Base-by-base conservation (phyloP, 2,888 invertebrate genomes). In the Norana najaformis region DNA sequence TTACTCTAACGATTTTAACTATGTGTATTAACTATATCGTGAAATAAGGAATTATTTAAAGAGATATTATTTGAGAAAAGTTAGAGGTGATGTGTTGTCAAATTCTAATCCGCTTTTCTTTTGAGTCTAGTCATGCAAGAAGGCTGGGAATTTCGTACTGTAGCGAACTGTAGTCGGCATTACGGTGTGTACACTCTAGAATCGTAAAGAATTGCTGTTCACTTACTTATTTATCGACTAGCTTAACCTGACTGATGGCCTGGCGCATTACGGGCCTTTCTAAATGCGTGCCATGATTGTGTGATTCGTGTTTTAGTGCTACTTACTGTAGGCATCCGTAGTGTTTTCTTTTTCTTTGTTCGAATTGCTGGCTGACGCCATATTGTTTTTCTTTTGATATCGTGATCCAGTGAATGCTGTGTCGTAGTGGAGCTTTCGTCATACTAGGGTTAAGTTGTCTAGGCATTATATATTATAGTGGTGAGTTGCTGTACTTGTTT, bases 301-400 rank as follows among this genome's bases (percentile, higher is more conserved):
- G 69, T 69, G 69, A 69, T 69, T 69, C 69, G 69, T 69, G n/a
- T 69, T 69, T 69, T 69, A n/a, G 30, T n/a, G 69, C 53, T 69
- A 69, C n/a, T 69, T 69, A 8, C 30, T n/a, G 69, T 69, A 69
- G 69, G n/a, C 16, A n/a, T 53, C 23, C 30, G 53, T 53, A 53
- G 53, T 11, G 53, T 53, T 69, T 69, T 69, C 69, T 69, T 69
- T 69, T 69, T n/a, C 16, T 23, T 69, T 69, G 30, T 69, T 69
- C 69, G n/a, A n/a, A 69, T 69, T 69, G 69, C 69, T n/a, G 69
- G n/a, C 69, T 69, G 69, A 30, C 8, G n/a, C 69, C 69, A 69
- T 69, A 69, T 69, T 69, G 69, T 69, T 85, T 85, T 85, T 85
- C 16, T 85, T 85, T 85, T 85, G 85, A 85, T 85, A 85, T 85